phyloP scores from a whole-genome alignment of 1,140 invertebrate species.

The Brachionus manjavacas region DNA sequence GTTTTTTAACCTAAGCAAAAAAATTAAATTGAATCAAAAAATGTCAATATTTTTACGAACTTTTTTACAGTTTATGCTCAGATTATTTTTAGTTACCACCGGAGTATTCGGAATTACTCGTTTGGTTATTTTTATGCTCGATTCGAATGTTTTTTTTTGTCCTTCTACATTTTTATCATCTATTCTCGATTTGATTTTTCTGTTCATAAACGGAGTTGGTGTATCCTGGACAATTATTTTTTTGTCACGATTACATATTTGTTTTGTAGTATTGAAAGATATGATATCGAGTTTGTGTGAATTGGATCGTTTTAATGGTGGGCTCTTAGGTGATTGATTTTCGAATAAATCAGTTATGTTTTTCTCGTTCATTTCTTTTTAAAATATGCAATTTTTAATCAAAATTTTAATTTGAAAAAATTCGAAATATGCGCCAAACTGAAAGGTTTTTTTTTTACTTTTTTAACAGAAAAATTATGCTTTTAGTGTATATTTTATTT shows the following conservation, averaged over 20 bases:
- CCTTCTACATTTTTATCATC: background rate
- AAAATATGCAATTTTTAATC: background rate
- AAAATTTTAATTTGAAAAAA: background rate
- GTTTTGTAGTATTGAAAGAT: background rate
- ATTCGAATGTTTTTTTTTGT: background rate
- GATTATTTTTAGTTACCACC: background rate
- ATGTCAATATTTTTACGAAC: background rate
- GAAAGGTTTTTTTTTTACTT: background rate
- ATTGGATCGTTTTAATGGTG: background rate
- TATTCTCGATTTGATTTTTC: background rate
- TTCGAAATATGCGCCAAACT: constrained; percentile 7
- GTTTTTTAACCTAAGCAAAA: background rate
- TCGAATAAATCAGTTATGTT: background rate
- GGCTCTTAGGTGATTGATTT: background rate
- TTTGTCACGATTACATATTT: background rate
- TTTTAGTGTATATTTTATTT: background rate
- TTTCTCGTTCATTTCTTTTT: background rate
- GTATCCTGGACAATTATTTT: background rate
- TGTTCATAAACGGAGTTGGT: constrained; percentile 7
- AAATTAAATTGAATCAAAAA: background rate
- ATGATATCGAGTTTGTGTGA: background rate
- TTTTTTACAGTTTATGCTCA: background rate
- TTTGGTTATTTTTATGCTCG: background rate
- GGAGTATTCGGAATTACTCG: background rate
- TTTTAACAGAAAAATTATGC: background rate